phyloP scores from a whole-genome alignment of 1,140 invertebrate genomes.

The Lasaia peninsularis region DNA sequence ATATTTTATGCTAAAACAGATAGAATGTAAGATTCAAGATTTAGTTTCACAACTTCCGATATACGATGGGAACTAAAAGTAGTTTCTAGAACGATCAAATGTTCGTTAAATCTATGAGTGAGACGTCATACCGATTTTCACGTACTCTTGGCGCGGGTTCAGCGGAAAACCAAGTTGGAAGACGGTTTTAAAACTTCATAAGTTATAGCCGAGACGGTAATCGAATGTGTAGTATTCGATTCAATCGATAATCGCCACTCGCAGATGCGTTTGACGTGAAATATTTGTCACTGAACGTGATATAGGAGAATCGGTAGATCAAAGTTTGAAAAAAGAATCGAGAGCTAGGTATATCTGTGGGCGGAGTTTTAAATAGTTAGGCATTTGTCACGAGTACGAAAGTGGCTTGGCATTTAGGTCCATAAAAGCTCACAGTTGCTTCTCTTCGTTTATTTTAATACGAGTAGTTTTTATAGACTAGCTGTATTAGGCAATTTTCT shows the following conservation, averaged over 20 bases:
- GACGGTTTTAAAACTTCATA: slow-evolving; percentile 31
- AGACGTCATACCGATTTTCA: slow-evolving; percentile 30
- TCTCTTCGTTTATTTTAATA: no score
- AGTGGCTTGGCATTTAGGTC: no score
- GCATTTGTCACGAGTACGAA: no score
- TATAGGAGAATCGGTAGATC: slow-evolving; percentile 5
- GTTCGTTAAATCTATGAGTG: slow-evolving; percentile 26
- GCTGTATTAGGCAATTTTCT: no score
- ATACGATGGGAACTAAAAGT: slow-evolving; percentile 27
- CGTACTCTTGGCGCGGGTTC: slow-evolving; percentile 34
- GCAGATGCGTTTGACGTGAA: slow-evolving; percentile 16
- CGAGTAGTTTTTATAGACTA: no score
- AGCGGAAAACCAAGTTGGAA: slow-evolving; percentile 24
- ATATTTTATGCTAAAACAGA: no score
- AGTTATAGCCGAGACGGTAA: slow-evolving; percentile 32
- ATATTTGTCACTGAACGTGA: slow-evolving; percentile 17
- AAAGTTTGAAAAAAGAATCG: neutral
- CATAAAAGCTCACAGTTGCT: no score
- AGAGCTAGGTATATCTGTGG: no score
- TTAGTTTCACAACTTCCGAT: slow-evolving; percentile 18
- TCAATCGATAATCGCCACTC: slow-evolving; percentile 15
- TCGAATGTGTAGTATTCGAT: slow-evolving; percentile 30
- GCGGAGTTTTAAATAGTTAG: no score
- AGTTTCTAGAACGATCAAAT: slow-evolving; percentile 23
- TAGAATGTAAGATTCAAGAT: neutral